Evolutionary conservation across 2,888 invertebrate species (phyloP), one percentile per base, ranked within the genome.

Genomic region (Margaritifera margaritifera): DNA sequence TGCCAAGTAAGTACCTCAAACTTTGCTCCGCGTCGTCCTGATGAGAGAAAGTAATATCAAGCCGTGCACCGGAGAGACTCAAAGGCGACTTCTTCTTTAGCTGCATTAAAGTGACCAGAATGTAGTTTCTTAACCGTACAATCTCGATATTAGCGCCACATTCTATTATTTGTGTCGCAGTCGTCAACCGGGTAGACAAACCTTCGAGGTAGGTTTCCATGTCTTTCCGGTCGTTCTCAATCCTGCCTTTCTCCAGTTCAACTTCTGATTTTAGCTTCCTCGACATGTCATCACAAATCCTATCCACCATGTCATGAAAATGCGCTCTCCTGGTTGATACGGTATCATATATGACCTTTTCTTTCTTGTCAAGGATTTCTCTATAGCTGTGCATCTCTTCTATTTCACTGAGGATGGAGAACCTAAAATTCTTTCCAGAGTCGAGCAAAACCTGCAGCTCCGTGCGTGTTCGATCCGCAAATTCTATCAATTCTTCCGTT

Each of bases 141-240:
- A 79, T 54, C 54, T 79, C 79, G 18, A 74, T 75, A 56, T 77
- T 77, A 4, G 77, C 77, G 8, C 75, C 77, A 52, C 75, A 79
- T 62, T 79, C 79, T 6, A 77, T 68, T 64, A 79, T 79, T 50
- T 79, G 77, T 66, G 71, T 74, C 31, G 79, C 79, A n/a, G 74
- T 77, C 11, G 72, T 68, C 25, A 77, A 72, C 55, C 74, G 74
- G 25, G 69, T 68, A 4, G 77, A 77, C 25, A 77, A 61, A 5
- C 59, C 71, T 58, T 72, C 27, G 72, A 77, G 70, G 53, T 77
- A 65, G 52, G 70, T 67, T 58, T 77, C 77, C 54, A 72, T 25
- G 1, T 50, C 22, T 22, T 74, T 72, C 25, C 72, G 68, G 52
- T 77, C 77, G 60, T 77, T 69, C 20, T 64, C 68, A 22, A 77